Percentiles rank a stretch among this genome's conserved stretches.
Evolutionary conservation across 2,797 vertebrate genomes (phyloP).

Genomic region (Cossypha polioptera): DNA sequence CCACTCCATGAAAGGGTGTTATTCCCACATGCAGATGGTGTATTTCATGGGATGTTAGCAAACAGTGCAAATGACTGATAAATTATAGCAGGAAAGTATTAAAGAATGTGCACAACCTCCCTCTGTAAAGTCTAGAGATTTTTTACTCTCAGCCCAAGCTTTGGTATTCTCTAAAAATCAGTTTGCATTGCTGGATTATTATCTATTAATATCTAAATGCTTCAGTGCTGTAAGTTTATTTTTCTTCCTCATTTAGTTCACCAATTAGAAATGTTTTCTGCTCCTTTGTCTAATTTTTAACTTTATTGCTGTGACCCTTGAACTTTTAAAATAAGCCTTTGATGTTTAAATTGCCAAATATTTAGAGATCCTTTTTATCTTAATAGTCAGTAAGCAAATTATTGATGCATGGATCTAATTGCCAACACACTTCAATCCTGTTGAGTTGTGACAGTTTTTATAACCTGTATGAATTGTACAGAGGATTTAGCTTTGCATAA

Average conservation of each 20-base stretch:
- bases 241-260: neutral
- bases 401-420: neutral
- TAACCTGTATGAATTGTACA: neutral
- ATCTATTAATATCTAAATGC: neutral
- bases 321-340: neutral
- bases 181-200: neutral
- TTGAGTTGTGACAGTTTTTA: neutral
- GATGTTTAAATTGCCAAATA: neutral
- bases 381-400: neutral
- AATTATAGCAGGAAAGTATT: neutral
- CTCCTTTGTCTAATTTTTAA: slow-evolving; percentile 29
- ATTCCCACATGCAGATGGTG: neutral
- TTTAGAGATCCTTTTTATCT: neutral
- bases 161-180: neutral
- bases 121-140: neutral
- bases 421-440: neutral
- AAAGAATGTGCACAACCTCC: neutral
- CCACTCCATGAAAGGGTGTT: neutral
- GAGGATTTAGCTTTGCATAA: neutral
- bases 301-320: neutral
- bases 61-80: neutral
- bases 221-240: neutral
- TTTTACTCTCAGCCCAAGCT: neutral
- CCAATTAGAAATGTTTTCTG: neutral
- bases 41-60: slow-evolving; percentile 1